phyloP scores from a whole-genome alignment of 2,888 invertebrate species.

The Pimpla rufipes region DNA sequence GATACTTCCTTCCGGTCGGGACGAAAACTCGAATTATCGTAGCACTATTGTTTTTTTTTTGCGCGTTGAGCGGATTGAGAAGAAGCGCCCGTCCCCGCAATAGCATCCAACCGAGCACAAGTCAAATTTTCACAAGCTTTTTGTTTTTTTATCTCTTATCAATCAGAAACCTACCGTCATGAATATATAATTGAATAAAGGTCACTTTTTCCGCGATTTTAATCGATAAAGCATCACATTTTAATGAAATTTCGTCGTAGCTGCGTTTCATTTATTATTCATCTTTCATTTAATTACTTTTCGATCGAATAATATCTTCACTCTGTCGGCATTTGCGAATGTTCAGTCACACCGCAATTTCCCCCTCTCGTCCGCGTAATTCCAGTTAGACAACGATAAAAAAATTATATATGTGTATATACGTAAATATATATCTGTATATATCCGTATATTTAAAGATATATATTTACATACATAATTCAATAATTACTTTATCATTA shows the following conservation, averaged over 20 bases:
- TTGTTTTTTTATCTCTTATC: slow-evolving; percentile 64
- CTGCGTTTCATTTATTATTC: slow-evolving; percentile 73
- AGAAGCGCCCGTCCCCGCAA: slow-evolving; percentile 75
- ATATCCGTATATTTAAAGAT: slow-evolving; percentile 61
- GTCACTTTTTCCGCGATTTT: slow-evolving; percentile 80
- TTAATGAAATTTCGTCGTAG: slow-evolving; percentile 75
- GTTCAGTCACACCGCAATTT: slow-evolving; percentile 42
- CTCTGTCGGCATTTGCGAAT: slow-evolving; percentile 12
- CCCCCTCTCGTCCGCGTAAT: slow-evolving; percentile 55
- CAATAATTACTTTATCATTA: slow-evolving; percentile 76
- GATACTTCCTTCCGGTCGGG: slow-evolving; percentile 34
- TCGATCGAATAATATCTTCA: slow-evolving; percentile 52
- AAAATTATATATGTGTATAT: slow-evolving; percentile 64
- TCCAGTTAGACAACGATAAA: slow-evolving; percentile 69
- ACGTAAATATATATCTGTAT: slow-evolving; percentile 57
- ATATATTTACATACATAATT: slow-evolving; percentile 67
- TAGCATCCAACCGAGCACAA: slow-evolving; percentile 6
- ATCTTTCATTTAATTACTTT: slow-evolving; percentile 48
- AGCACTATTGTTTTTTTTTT: slow-evolving; percentile 3
- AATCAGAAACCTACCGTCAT: slow-evolving; percentile 74
- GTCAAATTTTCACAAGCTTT: slow-evolving; percentile 67
- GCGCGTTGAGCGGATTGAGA: slow-evolving; percentile 7
- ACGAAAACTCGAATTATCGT: not conserved
- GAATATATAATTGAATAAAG: slow-evolving; percentile 79
- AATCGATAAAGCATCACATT: slow-evolving; percentile 81